Evolutionary conservation across 2,797 vertebrate species (phyloP).

Genomic region (Rhinophrynus dorsalis): DNA sequence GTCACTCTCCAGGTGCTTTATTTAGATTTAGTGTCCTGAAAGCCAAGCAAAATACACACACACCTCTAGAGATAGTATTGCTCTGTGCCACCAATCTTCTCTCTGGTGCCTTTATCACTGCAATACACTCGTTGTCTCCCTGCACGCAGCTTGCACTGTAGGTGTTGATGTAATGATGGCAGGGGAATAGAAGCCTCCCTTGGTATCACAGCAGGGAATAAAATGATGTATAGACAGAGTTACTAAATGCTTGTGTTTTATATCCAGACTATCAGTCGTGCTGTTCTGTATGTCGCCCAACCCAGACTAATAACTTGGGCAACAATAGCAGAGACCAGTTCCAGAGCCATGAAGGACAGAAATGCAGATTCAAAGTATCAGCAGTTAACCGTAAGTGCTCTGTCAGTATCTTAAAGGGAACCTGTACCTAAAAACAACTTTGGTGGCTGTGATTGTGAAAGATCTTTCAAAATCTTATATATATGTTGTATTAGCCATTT

Average conservation of each 20-base stretch:
- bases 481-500: neutral
- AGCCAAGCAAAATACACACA: no score
- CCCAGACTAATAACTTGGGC: neutral
- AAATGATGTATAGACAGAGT: neutral
- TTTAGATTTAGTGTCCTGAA: no score
- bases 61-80: no score
- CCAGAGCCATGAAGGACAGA: conserved; percentile 50
- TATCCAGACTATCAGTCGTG: neutral
- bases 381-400: conserved; percentile 53
- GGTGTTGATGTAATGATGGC: conserved; percentile 29
- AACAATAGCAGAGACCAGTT: no score
- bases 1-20: no score
- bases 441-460: no score
- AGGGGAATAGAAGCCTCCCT: neutral
- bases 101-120: neutral
- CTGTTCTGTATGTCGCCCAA: neutral
- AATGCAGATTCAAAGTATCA: conserved; percentile 47
- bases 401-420: neutral
- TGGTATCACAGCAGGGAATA: neutral
- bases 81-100: no score
- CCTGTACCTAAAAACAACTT: no score
- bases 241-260: neutral
- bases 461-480: neutral
- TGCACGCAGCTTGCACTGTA: neutral
- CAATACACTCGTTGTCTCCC: neutral